Evolutionary conservation across 2,797 vertebrate genomes (phyloP).

Genomic region (Gallinago nigripennis): DNA sequence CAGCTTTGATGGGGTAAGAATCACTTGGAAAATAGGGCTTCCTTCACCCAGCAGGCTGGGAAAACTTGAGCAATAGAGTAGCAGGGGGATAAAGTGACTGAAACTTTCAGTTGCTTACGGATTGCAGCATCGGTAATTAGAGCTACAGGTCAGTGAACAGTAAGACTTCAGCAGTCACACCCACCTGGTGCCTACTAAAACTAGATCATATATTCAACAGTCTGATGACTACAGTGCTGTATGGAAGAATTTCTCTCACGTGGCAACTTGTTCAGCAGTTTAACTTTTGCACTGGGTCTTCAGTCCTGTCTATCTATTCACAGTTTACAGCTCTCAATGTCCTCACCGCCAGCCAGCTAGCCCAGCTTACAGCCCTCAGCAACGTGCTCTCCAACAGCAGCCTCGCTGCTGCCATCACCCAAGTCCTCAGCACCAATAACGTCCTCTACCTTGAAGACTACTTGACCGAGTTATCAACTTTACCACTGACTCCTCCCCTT

Average conservation of each 20-base stretch:
- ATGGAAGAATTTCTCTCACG: neutral
- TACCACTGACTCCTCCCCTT: neutral
- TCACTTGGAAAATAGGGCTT: neutral
- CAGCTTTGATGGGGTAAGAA: constrained; percentile 25
- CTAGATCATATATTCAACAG: neutral
- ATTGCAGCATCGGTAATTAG: neutral
- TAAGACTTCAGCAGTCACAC: neutral
- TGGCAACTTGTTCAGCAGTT: neutral
- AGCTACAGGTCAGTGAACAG: neutral
- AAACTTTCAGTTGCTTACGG: neutral
- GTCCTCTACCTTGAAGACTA: neutral
- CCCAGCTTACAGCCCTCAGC: neutral
- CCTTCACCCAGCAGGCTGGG: neutral
- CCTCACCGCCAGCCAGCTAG: constrained; percentile 24
- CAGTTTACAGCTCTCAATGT: constrained; percentile 15
- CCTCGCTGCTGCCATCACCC: neutral
- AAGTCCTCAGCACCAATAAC: neutral
- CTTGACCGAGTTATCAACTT: neutral
- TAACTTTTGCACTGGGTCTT: neutral
- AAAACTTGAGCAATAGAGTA: neutral
- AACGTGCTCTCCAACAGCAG: neutral
- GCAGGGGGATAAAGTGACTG: neutral
- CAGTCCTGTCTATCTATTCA: neutral
- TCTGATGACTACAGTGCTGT: neutral
- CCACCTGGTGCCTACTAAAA: neutral